phyloP scores from a whole-genome alignment of 2,888 invertebrate species.

The Cantharis flavilabris region DNA sequence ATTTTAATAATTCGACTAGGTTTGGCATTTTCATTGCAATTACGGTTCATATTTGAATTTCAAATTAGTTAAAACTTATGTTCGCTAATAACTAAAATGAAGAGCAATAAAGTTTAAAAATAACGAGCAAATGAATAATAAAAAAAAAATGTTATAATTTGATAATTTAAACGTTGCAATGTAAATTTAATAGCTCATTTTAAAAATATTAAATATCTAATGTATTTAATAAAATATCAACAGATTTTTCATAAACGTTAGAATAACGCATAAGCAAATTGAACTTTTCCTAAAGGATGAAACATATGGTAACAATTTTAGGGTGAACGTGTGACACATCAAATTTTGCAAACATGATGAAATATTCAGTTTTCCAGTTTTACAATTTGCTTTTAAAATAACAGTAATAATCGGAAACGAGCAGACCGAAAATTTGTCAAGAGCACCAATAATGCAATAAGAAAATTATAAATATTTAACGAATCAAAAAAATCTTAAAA shows the following conservation, averaged over 20 bases:
- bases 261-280: constrained; percentile 1
- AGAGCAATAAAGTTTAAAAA: neutral
- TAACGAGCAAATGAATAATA: neutral
- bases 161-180: neutral
- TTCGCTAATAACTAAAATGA: neutral
- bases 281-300: constrained; percentile 1
- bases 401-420: neutral
- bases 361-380: neutral
- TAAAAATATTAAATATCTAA: neutral
- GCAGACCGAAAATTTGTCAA: neutral
- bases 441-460: neutral
- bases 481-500: neutral
- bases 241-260: neutral
- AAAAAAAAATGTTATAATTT: neutral
- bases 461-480: neutral
- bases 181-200: neutral
- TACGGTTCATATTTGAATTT: neutral
- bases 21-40: constrained; percentile 1
- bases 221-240: neutral
- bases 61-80: constrained; percentile 3
- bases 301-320: constrained; percentile 3
- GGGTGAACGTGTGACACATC: constrained; percentile 1
- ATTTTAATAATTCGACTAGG: neutral
- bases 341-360: neutral
- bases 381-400: neutral